Percentiles rank a stretch among this genome's conserved stretches.
These are phyloP conservation scores for Cryptotis parvus DNA, from an alignment of 2,113 vertebrate species.

Conservation along the genomic window DNA sequence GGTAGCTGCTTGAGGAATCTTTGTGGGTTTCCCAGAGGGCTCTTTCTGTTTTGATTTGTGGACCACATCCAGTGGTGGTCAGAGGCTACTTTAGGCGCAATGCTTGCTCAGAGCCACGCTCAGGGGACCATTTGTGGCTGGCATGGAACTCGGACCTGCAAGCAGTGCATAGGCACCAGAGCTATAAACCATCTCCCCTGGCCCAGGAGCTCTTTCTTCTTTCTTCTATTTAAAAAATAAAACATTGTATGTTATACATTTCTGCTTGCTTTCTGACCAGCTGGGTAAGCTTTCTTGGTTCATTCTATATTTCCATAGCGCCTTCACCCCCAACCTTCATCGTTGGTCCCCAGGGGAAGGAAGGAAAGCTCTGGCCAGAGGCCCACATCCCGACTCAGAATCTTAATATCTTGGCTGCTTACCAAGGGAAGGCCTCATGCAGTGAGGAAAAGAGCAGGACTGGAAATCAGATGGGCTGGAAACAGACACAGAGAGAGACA, in stretches of 20 bases:
- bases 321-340: not conserved
- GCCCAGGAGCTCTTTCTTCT: too few relatives aligned
- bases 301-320: not conserved
- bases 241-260: not conserved
- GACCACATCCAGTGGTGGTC: not conserved
- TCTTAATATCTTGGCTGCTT: conserved; percentile 38
- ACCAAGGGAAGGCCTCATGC: not conserved
- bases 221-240: too few relatives aligned
- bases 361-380: conserved; percentile 47
- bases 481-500: too few relatives aligned
- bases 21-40: conserved; percentile 6
- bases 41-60: not conserved
- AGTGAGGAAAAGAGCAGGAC: not conserved
- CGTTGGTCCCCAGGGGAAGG: not conserved
- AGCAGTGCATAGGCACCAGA: too few relatives aligned
- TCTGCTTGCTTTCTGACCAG: conserved; percentile 54
- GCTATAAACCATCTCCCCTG: too few relatives aligned
- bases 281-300: not conserved
- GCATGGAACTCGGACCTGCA: too few relatives aligned
- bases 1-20: not conserved
- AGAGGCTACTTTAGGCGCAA: not conserved
- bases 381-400: conserved; percentile 35
- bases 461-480: not conserved
- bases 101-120: too few relatives aligned
- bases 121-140: too few relatives aligned